Evolutionary conservation across 1,140 invertebrate species (phyloP), one percentile per base, ranked within the genome.

Genomic region (Hycleus cichorii): DNA sequence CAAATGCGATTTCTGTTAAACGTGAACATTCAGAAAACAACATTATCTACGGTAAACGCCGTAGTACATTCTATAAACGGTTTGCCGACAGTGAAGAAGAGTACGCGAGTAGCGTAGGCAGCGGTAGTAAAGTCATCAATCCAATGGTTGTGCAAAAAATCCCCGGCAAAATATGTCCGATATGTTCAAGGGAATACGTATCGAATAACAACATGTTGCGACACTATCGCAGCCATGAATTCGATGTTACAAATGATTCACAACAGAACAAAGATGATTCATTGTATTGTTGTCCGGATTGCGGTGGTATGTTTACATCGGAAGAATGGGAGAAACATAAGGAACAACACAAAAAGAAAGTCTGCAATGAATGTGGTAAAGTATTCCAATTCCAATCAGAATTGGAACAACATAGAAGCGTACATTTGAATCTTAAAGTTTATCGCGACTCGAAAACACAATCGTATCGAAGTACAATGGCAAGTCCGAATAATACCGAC

Each of bases 371-470:
- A 7, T 87, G 84, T 58, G 78, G 80, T 7, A 78, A 81, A 62
- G 77, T 78, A 43, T 86, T 85, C 64, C 67, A 77, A 26, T 77
- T 82, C 9, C 78, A 78, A 12, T 73, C 72, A 1, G 80, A 85
- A 52, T 70, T 85, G 4, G 76, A 77, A 0, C 81, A 85, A 59
- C 85, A 87, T 63, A 81, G 82, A 44, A 83, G 80, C 62, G 75
- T 81, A 2, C 84, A 87, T 70, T 72, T 84, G 24, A 82, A 84
- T 61, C 75, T 84, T 2, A 85, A 85, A 63, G 80, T 83, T 24
- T 84, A 82, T 53, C 67, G 69, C 45, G 70, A 72, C 49, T 65
- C 70, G 1, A 67, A 72, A 63, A 72, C 70, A 3, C 58, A 70
- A 39, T 57, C 58, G 5, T 68, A 69, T 39, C 68, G 58, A 12